phyloP scores from a whole-genome alignment of 2,888 invertebrate species.

The Pheosia gnoma region DNA sequence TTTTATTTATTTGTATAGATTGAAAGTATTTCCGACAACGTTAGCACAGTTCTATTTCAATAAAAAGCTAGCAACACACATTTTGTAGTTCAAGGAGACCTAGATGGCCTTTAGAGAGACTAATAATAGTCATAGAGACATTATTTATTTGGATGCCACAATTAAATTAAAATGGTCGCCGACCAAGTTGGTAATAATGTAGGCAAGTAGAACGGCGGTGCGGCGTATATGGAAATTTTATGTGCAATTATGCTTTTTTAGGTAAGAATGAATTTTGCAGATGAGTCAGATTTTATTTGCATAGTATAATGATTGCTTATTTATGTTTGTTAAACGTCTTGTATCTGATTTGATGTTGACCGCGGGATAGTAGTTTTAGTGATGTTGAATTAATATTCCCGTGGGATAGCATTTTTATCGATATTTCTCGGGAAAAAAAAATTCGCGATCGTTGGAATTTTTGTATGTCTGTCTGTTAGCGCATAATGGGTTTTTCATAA shows the following conservation, averaged over 20 bases:
- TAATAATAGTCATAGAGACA: constrained; percentile 34
- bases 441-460: too few species aligned
- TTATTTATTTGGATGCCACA: constrained; percentile 32
- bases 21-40: too few species aligned
- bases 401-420: too few species aligned
- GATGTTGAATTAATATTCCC: too few species aligned
- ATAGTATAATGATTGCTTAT: background rate
- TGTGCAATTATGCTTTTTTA: constrained; percentile 18
- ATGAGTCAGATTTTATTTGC: constrained; percentile 5
- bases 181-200: constrained; percentile 34
- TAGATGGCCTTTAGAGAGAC: constrained; percentile 22
- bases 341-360: background rate
- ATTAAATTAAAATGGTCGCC: constrained; percentile 26
- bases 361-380: too few species aligned
- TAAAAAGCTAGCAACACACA: background rate
- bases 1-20: too few species aligned
- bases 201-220: constrained; percentile 32
- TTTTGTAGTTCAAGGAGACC: constrained; percentile 33
- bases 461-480: too few species aligned
- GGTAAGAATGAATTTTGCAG: constrained; percentile 10
- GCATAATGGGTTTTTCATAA: too few species aligned
- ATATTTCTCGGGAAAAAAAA: too few species aligned
- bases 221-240: constrained; percentile 28
- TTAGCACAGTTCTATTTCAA: background rate
- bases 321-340: background rate